A percentile compares a stretch with the other conserved stretches of the same genome.
These are phyloP conservation scores for Drosophila subquinaria DNA, from an alignment of 2,888 invertebrate genomes.

Conservation along the genomic window DNA sequence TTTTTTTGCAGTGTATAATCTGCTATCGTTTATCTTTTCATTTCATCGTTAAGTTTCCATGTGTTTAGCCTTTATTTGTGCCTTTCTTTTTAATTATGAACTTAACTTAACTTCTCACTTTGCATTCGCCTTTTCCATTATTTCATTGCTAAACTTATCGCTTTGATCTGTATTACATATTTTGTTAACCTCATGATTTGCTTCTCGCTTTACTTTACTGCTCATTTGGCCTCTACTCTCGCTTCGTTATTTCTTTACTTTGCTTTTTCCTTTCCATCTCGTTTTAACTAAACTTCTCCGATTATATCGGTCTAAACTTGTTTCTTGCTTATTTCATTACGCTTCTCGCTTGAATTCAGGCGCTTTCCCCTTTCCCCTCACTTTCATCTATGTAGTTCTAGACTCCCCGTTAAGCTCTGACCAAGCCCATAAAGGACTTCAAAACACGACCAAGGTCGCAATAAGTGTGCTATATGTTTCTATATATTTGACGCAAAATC, in stretches of 20 bases:
- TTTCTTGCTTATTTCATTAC: not conserved
- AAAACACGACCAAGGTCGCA: constrained; percentile 3
- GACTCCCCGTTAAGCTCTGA: constrained; percentile 7
- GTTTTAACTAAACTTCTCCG: not conserved
- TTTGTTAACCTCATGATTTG: no score
- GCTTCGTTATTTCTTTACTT: not conserved
- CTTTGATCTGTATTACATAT: not conserved
- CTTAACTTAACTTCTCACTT: no score
- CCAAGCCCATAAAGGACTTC: constrained; percentile 13
- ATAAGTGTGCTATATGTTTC: constrained; percentile 21
- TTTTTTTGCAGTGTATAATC: no score
- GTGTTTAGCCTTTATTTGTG: no score
- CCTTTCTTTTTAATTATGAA: not conserved
- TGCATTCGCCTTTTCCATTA: not conserved
- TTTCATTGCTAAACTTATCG: not conserved
- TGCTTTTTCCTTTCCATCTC: no score
- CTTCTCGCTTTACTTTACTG: not conserved
- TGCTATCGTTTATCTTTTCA: no score
- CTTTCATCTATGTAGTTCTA: constrained; percentile 15
- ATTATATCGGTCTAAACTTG: not conserved
- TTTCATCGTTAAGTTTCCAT: no score
- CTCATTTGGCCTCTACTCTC: not conserved
- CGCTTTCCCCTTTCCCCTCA: not conserved
- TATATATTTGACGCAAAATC: constrained; percentile 22
- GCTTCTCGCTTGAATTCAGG: not conserved